A percentile compares a stretch with the other conserved stretches of the same genome.
Conservation (phyloP, 2,888 invertebrate species). For the Sesamia inferens region DNA sequence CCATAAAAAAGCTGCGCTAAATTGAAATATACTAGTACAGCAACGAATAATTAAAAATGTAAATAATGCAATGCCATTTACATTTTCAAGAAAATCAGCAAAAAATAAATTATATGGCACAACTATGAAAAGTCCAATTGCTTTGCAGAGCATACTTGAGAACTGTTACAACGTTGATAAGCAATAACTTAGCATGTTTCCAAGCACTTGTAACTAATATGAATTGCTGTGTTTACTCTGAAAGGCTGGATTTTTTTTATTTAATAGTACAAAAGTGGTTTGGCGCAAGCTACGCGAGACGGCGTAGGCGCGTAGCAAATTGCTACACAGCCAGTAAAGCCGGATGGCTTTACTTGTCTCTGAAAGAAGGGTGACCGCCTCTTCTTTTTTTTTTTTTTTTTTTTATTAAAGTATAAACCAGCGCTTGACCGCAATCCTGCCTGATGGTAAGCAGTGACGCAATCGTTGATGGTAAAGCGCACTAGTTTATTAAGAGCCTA, state of each 20-base stretch:
- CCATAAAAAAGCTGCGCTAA: constrained; percentile 7
- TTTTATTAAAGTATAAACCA: no score
- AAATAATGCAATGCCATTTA: constrained; percentile 46
- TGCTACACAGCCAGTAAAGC: neutral
- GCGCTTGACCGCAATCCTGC: no score
- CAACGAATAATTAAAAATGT: constrained; percentile 43
- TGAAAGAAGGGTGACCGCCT: neutral
- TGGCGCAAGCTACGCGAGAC: constrained; percentile 1
- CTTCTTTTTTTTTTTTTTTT: no score
- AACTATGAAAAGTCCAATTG: constrained; percentile 29
- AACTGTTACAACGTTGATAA: constrained; percentile 48
- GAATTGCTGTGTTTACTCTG: constrained; percentile 54
- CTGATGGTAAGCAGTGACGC: no score
- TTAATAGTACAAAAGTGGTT: neutral
- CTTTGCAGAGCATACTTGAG: constrained; percentile 24
- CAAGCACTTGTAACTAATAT: constrained; percentile 56
- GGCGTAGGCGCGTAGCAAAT: neutral
- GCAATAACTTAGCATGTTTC: constrained; percentile 59
- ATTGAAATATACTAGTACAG: constrained; percentile 17
- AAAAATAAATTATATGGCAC: constrained; percentile 21
- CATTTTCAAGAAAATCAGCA: constrained; percentile 32
- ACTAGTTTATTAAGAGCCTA: no score
- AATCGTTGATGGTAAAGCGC: no score
- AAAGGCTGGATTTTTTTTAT: constrained; percentile 30
- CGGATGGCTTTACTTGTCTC: no score